Evolutionary conservation across 2,888 invertebrate genomes (phyloP).

Genomic region (Synanthedon andrenaeformis): DNA sequence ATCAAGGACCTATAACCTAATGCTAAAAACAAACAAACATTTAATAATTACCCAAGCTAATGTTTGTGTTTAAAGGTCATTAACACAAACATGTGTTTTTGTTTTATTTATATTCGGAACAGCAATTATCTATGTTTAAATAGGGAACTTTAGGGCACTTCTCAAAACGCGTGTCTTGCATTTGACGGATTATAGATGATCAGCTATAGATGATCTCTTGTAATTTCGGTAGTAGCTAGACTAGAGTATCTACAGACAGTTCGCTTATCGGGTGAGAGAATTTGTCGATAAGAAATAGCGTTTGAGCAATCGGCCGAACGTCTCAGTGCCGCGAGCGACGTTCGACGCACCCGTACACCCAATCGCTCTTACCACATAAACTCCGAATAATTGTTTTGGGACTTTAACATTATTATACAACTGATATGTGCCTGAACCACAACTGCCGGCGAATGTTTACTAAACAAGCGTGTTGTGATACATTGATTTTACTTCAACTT

Average conservation of each 20-base stretch:
- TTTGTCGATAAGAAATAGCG: constrained; percentile 44
- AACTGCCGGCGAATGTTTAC: constrained; percentile 37
- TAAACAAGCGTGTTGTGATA: constrained; percentile 45
- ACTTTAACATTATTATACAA: constrained; percentile 37
- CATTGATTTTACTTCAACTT: constrained; percentile 32
- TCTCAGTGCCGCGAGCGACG: constrained; percentile 44
- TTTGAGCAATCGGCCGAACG: constrained; percentile 28
- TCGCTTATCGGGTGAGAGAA: constrained; percentile 52
- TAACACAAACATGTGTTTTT: not conserved
- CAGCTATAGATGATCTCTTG: not conserved
- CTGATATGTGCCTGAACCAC: constrained; percentile 37
- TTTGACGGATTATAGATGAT: not conserved
- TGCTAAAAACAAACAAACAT: too few species aligned
- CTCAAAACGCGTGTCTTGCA: too few species aligned
- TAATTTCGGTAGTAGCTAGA: not conserved
- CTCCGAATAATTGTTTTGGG: constrained; percentile 24
- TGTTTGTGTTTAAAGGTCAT: not conserved
- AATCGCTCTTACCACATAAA: constrained; percentile 7
- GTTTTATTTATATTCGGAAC: not conserved
- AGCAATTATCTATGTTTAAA: too few species aligned
- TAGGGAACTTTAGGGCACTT: too few species aligned
- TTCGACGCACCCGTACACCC: constrained; percentile 31
- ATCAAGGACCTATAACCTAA: too few species aligned
- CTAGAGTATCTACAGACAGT: constrained; percentile 19
- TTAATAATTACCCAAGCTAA: too few species aligned